A percentile compares a stretch with the other conserved stretches of the same genome.
Evolutionary conservation across 2,113 vertebrate genomes (phyloP).

Genomic region (Caloenas nicobarica): DNA sequence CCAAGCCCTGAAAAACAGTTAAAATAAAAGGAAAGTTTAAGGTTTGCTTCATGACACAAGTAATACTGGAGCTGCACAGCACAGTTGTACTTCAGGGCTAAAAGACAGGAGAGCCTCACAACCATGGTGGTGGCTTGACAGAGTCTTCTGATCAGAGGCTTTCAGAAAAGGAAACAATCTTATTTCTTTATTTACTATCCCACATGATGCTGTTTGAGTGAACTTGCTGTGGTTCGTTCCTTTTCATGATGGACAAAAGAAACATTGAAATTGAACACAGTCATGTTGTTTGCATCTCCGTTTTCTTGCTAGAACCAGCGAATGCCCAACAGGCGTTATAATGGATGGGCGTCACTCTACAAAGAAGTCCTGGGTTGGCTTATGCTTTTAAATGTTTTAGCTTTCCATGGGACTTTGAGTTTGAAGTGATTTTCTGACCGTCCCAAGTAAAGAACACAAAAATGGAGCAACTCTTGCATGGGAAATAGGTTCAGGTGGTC

Average conservation of each 20-base stretch:
- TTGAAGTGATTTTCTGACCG: not conserved
- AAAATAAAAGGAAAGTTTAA: not conserved
- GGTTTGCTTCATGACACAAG: not conserved
- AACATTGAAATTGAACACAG: conserved; percentile 34
- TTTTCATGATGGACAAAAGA: not conserved
- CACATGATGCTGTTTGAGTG: not conserved
- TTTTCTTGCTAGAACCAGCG: not conserved
- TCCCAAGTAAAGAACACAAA: not conserved
- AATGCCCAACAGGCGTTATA: not conserved
- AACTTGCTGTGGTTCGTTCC: not conserved
- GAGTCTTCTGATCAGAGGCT: not conserved
- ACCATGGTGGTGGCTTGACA: not conserved
- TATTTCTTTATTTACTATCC: conserved; percentile 7
- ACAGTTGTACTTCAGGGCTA: not conserved
- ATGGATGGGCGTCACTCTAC: not conserved
- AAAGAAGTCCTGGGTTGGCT: not conserved
- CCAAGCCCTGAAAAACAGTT: not conserved
- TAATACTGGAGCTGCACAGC: not conserved
- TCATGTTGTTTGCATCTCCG: not conserved
- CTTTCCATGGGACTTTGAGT: not conserved
- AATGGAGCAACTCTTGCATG: not conserved
- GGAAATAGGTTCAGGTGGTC: not conserved
- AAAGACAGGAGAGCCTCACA: not conserved
- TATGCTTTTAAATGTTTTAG: not conserved
- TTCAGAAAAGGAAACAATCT: not conserved